Evolutionary conservation across 2,797 vertebrate species (phyloP).

Genomic region (Sebastes nivosus): DNA sequence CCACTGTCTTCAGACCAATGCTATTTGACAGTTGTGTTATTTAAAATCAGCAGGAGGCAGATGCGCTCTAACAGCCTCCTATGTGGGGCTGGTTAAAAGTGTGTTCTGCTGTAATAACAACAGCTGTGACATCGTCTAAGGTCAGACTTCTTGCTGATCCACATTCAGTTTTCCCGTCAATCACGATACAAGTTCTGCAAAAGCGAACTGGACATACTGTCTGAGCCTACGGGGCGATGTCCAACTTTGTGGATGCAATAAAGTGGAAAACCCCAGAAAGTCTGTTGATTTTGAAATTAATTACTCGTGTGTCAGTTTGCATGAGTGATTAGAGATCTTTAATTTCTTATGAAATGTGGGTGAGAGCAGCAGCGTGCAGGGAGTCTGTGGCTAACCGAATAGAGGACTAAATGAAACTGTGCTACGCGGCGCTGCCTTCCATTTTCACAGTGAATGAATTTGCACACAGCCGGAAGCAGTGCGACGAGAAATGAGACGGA

Average conservation of each 20-base stretch:
- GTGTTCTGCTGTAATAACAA: background rate
- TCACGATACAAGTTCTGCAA: background rate
- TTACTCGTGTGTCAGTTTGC: constrained; percentile 29
- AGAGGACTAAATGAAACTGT: constrained; percentile 39
- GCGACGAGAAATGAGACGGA: constrained; percentile 39
- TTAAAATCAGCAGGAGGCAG: background rate
- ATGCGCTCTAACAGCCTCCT: background rate
- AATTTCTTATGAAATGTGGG: constrained; percentile 31
- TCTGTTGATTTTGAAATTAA: background rate
- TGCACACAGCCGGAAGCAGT: constrained; percentile 61
- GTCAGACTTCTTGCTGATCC: background rate
- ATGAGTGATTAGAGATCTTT: constrained; percentile 32
- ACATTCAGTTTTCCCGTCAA: background rate
- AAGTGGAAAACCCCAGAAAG: background rate
- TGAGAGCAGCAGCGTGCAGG: constrained; percentile 6
- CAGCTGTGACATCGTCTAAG: background rate
- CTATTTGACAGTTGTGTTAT: background rate
- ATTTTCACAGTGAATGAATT: constrained; percentile 60
- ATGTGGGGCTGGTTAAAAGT: background rate
- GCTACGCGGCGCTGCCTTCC: constrained; percentile 30
- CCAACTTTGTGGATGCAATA: background rate
- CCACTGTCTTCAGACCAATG: background rate
- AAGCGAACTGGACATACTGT: background rate
- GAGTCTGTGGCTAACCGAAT: constrained; percentile 34
- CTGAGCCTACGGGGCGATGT: background rate